These are phyloP conservation scores for Trichonephila clavipes DNA, from an alignment of 1,140 invertebrate species.

Conservation along the genomic window DNA sequence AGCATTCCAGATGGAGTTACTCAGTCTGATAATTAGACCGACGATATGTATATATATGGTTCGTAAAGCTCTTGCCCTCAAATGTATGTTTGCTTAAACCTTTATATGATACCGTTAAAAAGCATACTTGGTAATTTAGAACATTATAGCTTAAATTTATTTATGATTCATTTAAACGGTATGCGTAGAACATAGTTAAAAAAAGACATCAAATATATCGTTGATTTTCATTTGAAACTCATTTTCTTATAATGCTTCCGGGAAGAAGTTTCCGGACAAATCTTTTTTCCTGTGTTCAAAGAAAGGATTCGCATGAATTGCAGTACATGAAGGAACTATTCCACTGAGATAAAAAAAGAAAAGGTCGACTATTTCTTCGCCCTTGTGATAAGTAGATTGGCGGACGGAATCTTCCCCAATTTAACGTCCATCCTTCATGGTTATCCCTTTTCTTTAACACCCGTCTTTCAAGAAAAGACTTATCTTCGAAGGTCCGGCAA, in stretches of 20 bases:
- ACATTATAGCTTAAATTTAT: too few relatives aligned
- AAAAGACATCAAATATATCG: too few relatives aligned
- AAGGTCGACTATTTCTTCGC: not conserved
- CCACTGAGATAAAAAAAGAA: not conserved
- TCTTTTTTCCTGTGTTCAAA: not conserved
- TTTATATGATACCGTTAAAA: too few relatives aligned
- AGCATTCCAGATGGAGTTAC: too few relatives aligned
- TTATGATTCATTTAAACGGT: too few relatives aligned
- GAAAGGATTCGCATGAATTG: not conserved
- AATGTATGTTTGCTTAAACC: too few relatives aligned
- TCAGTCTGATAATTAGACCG: too few relatives aligned
- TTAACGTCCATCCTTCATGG: not conserved
- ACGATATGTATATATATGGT: too few relatives aligned
- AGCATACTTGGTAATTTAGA: too few relatives aligned
- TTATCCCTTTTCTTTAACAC: not conserved
- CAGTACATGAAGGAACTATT: not conserved
- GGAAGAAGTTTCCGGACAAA: not conserved
- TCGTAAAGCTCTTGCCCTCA: too few relatives aligned
- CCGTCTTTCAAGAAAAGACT: not conserved
- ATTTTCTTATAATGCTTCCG: not conserved
- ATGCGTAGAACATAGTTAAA: too few relatives aligned
- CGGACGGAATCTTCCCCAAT: not conserved
- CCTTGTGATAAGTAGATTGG: not conserved
- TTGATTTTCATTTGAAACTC: too few relatives aligned
- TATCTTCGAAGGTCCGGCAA: not conserved